Evolutionary conservation across 2,888 invertebrate species (phyloP), one percentile per base, ranked within the genome.

Genomic region (Apotomis betuletana): DNA sequence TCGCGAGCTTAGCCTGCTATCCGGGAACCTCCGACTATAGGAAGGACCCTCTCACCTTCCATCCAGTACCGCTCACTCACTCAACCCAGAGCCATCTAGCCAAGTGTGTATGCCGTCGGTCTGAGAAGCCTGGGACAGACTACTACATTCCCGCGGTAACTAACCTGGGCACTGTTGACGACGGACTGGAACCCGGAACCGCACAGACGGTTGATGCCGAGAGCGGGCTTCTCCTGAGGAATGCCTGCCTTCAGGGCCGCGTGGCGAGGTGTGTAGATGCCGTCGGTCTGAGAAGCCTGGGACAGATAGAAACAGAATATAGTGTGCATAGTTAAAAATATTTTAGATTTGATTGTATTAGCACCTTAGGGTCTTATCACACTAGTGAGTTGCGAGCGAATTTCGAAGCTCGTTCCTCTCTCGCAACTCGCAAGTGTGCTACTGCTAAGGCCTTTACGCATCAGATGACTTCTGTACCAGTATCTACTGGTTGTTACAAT

Each of bases 141-240:
- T 27, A 1, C 2, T 27, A 27, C 5, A 6, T 41, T 41, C 41
- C 41, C 41, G 55, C 9, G 15, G 2, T 57, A 27, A 27, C 78
- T 83, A 90, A 97, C 97, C 94, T 98, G 98, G 52, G 97, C 96
- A 68, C 96, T 97, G 92, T 96, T 98, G 15, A 99, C 95, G 75
- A 99, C 94, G 0, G 99, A 95, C 87, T 99, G 99, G 90, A 99
- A 99, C 1, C 99, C 99, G 46, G 99, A 99, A 13, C 99, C 99
- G 88, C 99, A 99, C 15, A 99, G 94, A 75, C 99, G 94, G 93
- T 99, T 99, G 62, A 99, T 95, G 64, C 96, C 96, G 2, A 98
- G 92, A 0, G 97, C 98, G 1, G 99, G 98, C 74, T 93, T 95
- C 59, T 97, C 96, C 77, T 96, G 90, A 6, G 98, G 98, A 69